Conservation (phyloP, 53 echinoderm and acorn worm species). For the Paracentrotus lividus region DNA sequence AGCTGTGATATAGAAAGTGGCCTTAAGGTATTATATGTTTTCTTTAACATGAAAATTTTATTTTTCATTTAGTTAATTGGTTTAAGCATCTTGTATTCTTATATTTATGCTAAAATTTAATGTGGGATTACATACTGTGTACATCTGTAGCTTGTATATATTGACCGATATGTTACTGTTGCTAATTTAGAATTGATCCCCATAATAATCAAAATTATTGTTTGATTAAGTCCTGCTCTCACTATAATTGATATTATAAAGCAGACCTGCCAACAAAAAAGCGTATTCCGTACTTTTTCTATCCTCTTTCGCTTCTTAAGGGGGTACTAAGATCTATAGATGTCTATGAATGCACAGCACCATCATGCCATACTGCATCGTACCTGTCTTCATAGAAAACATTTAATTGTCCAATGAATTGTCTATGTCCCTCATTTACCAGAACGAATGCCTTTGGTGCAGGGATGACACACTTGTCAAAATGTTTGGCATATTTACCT, state of each 20-base stretch:
- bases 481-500: no score
- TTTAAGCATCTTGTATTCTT: slow-evolving; percentile 14
- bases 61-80: background rate
- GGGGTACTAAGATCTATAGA: no score
- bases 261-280: no score
- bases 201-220: background rate
- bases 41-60: background rate
- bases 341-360: no score
- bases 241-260: background rate
- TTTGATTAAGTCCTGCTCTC: background rate
- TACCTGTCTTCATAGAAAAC: no score
- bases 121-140: background rate
- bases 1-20: slow-evolving; percentile 42
- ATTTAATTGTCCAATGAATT: no score
- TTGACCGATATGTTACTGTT: background rate
- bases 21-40: slow-evolving; percentile 31
- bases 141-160: slow-evolving; percentile 9
- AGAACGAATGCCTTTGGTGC: no score
- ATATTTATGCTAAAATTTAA: slow-evolving; percentile 28
- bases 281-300: no score
- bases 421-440: no score
- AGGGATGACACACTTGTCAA: no score
- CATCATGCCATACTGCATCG: no score
- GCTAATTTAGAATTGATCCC: background rate
- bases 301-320: no score